Evolutionary conservation across 2,797 vertebrate species (phyloP), one percentile per base, ranked within the genome.

Genomic region (Hemibagrus guttatus): DNA sequence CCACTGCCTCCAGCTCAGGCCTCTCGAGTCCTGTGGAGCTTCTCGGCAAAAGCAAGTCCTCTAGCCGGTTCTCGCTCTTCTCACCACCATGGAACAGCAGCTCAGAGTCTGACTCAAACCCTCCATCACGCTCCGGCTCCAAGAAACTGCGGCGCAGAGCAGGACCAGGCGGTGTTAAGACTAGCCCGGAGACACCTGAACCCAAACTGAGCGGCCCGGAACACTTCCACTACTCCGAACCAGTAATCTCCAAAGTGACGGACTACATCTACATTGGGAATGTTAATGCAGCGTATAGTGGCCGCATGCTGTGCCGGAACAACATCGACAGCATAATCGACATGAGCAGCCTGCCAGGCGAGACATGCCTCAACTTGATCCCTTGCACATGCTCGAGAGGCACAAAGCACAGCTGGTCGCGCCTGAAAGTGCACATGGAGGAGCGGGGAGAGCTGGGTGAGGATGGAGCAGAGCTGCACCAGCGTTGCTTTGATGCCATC

Each of bases 211-310:
- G 85, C 1, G 88, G 89, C 42, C 90, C 90, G 0, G 93, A 93
- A 66, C 94, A 93, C 90, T 96, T 94, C 82, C 93, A 94, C 86
- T 96, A 95, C 92, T 93, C 95, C 0, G 95, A 97, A 75, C 95
- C 94, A 0, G 85, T 96, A 87, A 95, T 97, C 61, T 93, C 95
- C 88, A 94, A 89, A 90, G 94, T 96, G 88, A 96, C 95, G 0
- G 95, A 95, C 87, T 96, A 95, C 90, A 96, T 97, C 91, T 97
- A 93, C 0, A 92, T 96, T 0, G 96, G 95, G 5, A 96, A 96
- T 91, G 93, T 97, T 81, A 96, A 94, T 0, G 95, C 96, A 0
- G 95, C 94, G 0, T 95, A 95, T 91, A 96, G 92, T 0, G 94
- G 96, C 0, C 95, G 91, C 26, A 93, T 83, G 0, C 91, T 96